Base-by-base conservation (phyloP, 2,113 vertebrate species). In the Dromaius novaehollandiae region DNA sequence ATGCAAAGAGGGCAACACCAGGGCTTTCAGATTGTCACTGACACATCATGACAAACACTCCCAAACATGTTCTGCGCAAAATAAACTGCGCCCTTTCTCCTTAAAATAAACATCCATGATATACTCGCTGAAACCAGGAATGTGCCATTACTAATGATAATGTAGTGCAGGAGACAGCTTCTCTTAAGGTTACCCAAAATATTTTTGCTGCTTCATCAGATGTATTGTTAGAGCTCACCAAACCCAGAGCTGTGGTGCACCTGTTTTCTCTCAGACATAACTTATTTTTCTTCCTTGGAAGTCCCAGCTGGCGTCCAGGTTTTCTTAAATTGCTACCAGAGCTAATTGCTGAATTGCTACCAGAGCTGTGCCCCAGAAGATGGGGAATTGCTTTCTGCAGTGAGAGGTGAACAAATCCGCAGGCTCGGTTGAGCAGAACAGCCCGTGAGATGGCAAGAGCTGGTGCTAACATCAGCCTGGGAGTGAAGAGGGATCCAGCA, bases 241-340 rank as follows among this genome's bases (percentile, higher is more conserved):
- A 95, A 80, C 64, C 40, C 92, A 70, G 93, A 46, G 90, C 90
- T 81, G 83, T 30, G 73, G 86, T 96, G 95, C 96, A 97, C 96
- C 96, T 97, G 96, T 94, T 97, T 97, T 97, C 93, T 96, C 93
- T 97, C 96, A 96, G 93, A 90, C 96, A 96, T 96, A 97, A 95
- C 96, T 96, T 97, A 97, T 96, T 97, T 96, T 96, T 97, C 96
- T 96, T 96, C 96, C 85, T 71, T 96, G 93, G 82, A 96, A 96
- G 90, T 92, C 82, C 64, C 95, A 96, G 88, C 90, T 96, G 96
- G 96, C 25, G 0, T 90, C 64, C 96, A 96, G 96, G 85, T 96
- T 97, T 95, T 88, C 95, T 93, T 93, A 93, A 96, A 96, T 92
- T 88, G 95, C 93, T 96, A 95, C 95, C 95, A 96, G 93, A 96